Evolutionary conservation across 2,797 vertebrate genomes (phyloP), one percentile per base, ranked within the genome.

Genomic region (Chaetodon trifasciatus): DNA sequence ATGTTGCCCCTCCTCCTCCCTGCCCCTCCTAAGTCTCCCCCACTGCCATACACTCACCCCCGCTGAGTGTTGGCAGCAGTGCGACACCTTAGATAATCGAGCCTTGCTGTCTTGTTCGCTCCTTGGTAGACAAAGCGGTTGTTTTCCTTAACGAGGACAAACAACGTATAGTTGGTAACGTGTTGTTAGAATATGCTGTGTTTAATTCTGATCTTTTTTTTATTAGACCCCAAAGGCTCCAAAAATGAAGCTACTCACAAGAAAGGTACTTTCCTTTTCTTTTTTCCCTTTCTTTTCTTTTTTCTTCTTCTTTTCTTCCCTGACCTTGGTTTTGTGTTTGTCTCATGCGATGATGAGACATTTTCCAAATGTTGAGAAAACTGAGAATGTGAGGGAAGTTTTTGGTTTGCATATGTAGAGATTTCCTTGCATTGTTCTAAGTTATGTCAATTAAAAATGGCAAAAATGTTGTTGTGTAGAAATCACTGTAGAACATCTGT

Each of bases 161-260:
- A 93, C 94, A 93, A 93, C 93, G 81, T 88, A 7, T 76, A 86
- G 84, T 61, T 88, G 89, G 82, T 87, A 78, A 90, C 88, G 74
- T 96, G 93, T 87, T 96, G 93, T 93, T 93, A 95, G 94, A 94
- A 90, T 93, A 88, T 95, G 86, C 92, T 95, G 95, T 96, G 94
- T 96, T 95, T 96, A 96, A 96, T 96, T 94, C 93, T 95, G 87
- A 96, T 96, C 95, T 96, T 96, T 95, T 95, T 93, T 96, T 95
- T 93, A 95, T 96, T 95, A 96, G 96, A 96, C 95, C 94, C 96
- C 94, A 95, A 96, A 93, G 95, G 95, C 94, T 92, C 95, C 94
- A 96, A 96, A 96, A 94, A 94, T 94, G 96, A 96, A 91, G 95
- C 95, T 94, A 94, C 95, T 94, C 95, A 95, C 95, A 96, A 96